Evolutionary conservation across 2,113 vertebrate genomes (phyloP), one percentile per base, ranked within the genome.

Genomic region (Aramus guarauna): DNA sequence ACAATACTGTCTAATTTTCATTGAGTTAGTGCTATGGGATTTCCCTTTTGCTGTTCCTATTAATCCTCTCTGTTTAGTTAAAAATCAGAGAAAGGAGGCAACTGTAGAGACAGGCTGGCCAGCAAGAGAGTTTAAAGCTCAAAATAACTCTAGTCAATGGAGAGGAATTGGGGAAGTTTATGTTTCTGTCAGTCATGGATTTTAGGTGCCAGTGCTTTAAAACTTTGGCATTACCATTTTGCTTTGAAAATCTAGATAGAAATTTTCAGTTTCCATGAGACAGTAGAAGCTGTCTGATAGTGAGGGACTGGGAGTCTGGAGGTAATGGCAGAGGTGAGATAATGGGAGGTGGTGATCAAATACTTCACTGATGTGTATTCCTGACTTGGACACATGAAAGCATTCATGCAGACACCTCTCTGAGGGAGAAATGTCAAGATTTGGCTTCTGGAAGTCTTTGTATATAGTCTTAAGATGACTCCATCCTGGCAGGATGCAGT

Each of bases 61-160:
- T 91, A 62, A 55, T 94, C 15, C 11, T 71, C 20, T 55, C 55
- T 59, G 29, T 71, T 90, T 59, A 91, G 80, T 71, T 90, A 92
- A 91, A 87, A 90, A 50, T 63, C 27, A 63, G 63, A 72, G 47
- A 67, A 90, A 21, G 52, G 47, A 55, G 32, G 52, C 5, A 14
- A 52, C 50, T 52, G 50, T 14, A 56, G 68, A 63, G n/a, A 26
- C 9, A 59, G 52, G 3, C 47, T 93, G 43, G 36, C 47, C 43
- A 64, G 17, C 16, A 24, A 17, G 30, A 17, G 11, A 36, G 30
- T 68, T 82, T 64, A 34, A 86, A 84, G 41, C 32, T 78, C 41
- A 5, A 41, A 48, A 32, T 63, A 14, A 68, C 48, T 81, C 24
- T 21, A 52, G 26, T 78, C 16, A 73, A 4, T 47, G n/a, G 30